Conservation (phyloP, 2,888 invertebrate species). For the Agrochola lychnidis region DNA sequence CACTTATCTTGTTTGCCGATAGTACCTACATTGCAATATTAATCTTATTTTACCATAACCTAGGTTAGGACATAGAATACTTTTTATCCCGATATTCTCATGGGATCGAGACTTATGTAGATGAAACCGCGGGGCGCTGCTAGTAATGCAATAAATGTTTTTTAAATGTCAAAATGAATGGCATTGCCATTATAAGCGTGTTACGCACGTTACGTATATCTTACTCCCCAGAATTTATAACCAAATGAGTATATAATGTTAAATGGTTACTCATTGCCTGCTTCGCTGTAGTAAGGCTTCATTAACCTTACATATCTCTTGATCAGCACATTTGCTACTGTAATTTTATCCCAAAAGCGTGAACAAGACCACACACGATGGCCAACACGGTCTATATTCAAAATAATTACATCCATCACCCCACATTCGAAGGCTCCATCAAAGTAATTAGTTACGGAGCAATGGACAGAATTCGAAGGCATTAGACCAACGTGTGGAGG, state of each 20-base stretch:
- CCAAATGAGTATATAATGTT: too few relatives aligned
- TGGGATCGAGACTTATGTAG: too few relatives aligned
- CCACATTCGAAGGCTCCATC: constrained; percentile 37
- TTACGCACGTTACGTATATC: too few relatives aligned
- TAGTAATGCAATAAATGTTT: too few relatives aligned
- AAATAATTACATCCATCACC: constrained; percentile 54
- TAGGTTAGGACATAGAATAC: too few relatives aligned
- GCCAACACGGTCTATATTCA: constrained; percentile 15
- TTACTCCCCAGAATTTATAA: too few relatives aligned
- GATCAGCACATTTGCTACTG: neutral
- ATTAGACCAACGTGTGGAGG: constrained; percentile 23
- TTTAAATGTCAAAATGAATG: too few relatives aligned
- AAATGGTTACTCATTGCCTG: too few relatives aligned
- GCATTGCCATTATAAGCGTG: too few relatives aligned
- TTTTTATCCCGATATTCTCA: too few relatives aligned
- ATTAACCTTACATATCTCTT: neutral
- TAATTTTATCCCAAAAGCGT: neutral
- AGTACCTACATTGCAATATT: neutral
- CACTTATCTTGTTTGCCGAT: neutral
- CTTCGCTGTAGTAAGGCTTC: too few relatives aligned
- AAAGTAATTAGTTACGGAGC: constrained; percentile 52
- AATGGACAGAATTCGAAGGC: constrained; percentile 34
- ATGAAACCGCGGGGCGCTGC: too few relatives aligned
- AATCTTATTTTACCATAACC: neutral
- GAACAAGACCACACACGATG: constrained; percentile 47